Evolutionary conservation across 2,888 invertebrate genomes (phyloP), one percentile per base, ranked within the genome.

Genomic region (Caenorhabditis doughertyi): DNA sequence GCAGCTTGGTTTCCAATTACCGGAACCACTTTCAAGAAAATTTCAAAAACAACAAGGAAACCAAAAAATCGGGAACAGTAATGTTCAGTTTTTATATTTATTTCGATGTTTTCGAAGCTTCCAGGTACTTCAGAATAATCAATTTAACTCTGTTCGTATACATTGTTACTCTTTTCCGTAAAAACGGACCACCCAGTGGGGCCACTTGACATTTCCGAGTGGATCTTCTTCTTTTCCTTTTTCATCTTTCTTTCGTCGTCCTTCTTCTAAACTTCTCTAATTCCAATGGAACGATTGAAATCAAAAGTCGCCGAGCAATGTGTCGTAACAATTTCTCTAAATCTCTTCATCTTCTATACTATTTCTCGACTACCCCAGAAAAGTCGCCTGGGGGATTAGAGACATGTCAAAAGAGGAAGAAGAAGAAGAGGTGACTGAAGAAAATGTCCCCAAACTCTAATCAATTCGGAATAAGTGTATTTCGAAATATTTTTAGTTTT

Each of bases 301-400:
- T 76, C 76, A 68, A 67, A 76, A 58, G 67, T 55, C 47, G 39
- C 56, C 39, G 21, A 18, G 35, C 49, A 23, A 23, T 60, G 72
- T 62, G 73, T 64, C 72, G 62, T 62, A 72, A 62, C 62, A 72
- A 39, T 49, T n/a, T 27, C 27, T 73, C 72, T 53, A 56, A 47
- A 23, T 67, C 53, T 68, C 77, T 51, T 23, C 23, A n/a, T 42
- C 27, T 32, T 8, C 8, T 9, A 23, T 42, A 21, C 39, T 67
- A 23, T 67, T 51, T 68, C 51, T 9, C n/a, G n/a, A n/a, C n/a
- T 11, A 18, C 7, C 2, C 11, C 13, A 27, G 39, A 77, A 76
- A 77, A 53, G 68, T 77, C 77, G 77, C n/a, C 77, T 68, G 68
- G 77, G 73, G 77, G 77, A 68, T 77, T 77, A 76, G 39, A 27